Percentiles rank a stretch among this genome's conserved stretches.
phyloP scores from a whole-genome alignment of 2,113 vertebrate species.

The Cinclus mexicanus region DNA sequence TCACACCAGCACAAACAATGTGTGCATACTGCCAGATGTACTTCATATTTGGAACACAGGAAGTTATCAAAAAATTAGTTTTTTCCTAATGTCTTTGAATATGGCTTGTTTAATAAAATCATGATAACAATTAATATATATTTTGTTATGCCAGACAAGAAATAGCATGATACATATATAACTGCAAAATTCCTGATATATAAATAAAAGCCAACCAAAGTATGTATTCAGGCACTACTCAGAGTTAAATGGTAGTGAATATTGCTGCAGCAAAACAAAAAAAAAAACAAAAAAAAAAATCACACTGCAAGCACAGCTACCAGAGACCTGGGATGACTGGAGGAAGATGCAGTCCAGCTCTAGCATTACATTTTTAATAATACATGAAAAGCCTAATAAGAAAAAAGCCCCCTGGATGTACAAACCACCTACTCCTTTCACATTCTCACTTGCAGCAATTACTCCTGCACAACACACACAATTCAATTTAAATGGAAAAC shows the following conservation, averaged over 20 bases:
- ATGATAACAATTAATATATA: accelerated
- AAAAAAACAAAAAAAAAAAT: background rate
- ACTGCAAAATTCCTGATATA: conserved; percentile 16
- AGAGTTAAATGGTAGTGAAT: background rate
- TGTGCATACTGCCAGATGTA: background rate
- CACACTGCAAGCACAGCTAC: background rate
- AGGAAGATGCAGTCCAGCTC: background rate
- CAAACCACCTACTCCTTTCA: background rate
- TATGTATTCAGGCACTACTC: background rate
- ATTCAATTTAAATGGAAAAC: background rate
- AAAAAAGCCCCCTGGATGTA: background rate
- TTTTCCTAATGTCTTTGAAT: background rate
- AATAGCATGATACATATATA: background rate
- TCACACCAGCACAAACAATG: conserved; percentile 17
- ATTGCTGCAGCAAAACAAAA: background rate
- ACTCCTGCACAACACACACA: background rate
- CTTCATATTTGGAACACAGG: background rate
- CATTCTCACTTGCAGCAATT: background rate
- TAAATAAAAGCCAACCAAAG: background rate
- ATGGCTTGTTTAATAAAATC: background rate
- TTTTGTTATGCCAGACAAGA: conserved; percentile 16
- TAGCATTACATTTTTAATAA: background rate
- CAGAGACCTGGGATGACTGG: background rate
- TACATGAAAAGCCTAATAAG: background rate
- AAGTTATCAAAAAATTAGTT: background rate